Percentiles rank a stretch among this genome's conserved stretches.
phyloP scores from a whole-genome alignment of 2,888 invertebrate genomes.

The Campoplex nolae region DNA sequence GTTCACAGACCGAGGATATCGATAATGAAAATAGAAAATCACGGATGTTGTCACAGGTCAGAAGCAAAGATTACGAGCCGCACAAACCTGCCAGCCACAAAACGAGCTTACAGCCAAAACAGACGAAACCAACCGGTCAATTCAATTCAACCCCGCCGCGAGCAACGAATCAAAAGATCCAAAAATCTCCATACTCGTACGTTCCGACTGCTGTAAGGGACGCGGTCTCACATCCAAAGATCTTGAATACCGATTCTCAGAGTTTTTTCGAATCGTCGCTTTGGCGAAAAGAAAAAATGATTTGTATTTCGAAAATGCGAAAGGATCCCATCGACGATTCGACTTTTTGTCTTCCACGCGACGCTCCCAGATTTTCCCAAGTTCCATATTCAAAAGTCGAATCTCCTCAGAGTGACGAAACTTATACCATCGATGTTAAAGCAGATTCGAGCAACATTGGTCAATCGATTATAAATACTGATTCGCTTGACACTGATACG shows the following conservation, averaged over 20 bases:
- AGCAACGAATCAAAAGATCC: slow-evolving; percentile 51
- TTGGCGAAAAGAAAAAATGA: slow-evolving; percentile 78
- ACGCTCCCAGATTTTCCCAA: not conserved
- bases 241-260: slow-evolving; percentile 72
- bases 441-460: slow-evolving; percentile 21
- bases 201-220: slow-evolving; percentile 72
- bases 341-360: slow-evolving; percentile 13
- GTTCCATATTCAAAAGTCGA: slow-evolving; percentile 16
- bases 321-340: slow-evolving; percentile 55
- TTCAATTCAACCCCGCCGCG: slow-evolving; percentile 68
- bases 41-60: slow-evolving; percentile 64
- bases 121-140: slow-evolving; percentile 72
- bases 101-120: slow-evolving; percentile 76
- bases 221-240: slow-evolving; percentile 72
- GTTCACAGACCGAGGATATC: slow-evolving; percentile 46
- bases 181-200: slow-evolving; percentile 67
- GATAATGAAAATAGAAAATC: slow-evolving; percentile 61
- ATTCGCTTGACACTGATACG: slow-evolving; percentile 6
- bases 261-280: slow-evolving; percentile 78
- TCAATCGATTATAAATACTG: slow-evolving; percentile 42
- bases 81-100: slow-evolving; percentile 80
- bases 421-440: slow-evolving; percentile 62
- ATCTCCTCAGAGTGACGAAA: slow-evolving; percentile 66
- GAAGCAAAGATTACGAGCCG: slow-evolving; percentile 75
- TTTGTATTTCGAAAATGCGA: slow-evolving; percentile 79